These are phyloP conservation scores for Chelonoidis abingdonii DNA, from an alignment of 2,113 vertebrate species.

Conservation along the genomic window DNA sequence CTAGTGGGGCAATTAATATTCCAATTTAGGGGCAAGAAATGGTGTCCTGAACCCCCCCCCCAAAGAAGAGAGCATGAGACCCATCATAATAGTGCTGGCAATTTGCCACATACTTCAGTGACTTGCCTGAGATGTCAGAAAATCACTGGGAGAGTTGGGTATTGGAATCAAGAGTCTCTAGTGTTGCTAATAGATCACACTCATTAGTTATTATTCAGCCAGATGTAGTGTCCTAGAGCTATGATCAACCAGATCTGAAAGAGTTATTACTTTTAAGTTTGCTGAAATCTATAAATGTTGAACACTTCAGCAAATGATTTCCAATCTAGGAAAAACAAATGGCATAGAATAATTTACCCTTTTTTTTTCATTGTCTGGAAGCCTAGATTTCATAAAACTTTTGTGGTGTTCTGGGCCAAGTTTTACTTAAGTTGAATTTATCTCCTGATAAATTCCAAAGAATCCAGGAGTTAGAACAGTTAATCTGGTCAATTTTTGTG, in stretches of 20 bases:
- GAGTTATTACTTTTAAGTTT: slow-evolving; percentile 30
- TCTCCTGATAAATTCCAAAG: slow-evolving; percentile 6
- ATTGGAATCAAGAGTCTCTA: slow-evolving; percentile 14
- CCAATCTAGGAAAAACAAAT: slow-evolving; percentile 40
- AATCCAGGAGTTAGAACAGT: not conserved
- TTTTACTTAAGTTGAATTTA: slow-evolving; percentile 19
- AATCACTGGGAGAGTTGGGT: slow-evolving; percentile 49
- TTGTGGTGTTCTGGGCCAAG: not conserved
- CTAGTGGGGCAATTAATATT: too few species aligned
- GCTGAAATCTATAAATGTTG: slow-evolving; percentile 20
- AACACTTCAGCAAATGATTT: slow-evolving; percentile 41
- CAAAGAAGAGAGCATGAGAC: too few species aligned
- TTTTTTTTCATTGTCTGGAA: slow-evolving; percentile 47
- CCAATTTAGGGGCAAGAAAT: too few species aligned
- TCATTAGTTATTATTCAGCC: slow-evolving; percentile 19
- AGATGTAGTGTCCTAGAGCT: too few species aligned
- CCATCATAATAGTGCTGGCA: too few species aligned
- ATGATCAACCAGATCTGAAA: not conserved
- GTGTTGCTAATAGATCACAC: slow-evolving; percentile 34
- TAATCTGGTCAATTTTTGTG: not conserved
- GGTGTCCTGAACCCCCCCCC: too few species aligned
- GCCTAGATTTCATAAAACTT: slow-evolving; percentile 46
- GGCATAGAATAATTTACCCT: slow-evolving; percentile 39
- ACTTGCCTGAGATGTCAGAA: slow-evolving; percentile 52
- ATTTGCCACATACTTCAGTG: not conserved